phyloP scores from a whole-genome alignment of 2,888 invertebrate genomes.

The Peribatodes rhomboidaria region DNA sequence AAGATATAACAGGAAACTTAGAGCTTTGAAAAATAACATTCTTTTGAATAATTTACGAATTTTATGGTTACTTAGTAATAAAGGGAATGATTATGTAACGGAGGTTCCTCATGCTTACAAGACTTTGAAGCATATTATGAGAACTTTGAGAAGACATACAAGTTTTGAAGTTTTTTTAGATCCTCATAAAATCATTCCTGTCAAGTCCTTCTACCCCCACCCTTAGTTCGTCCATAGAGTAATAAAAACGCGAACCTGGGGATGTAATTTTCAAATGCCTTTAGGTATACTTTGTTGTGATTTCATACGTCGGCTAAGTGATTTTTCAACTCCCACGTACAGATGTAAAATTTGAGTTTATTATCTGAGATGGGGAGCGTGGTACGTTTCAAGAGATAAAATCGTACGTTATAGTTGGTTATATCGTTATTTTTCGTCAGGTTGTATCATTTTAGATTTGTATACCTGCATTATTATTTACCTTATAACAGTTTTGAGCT shows the following conservation, averaged over 20 bases:
- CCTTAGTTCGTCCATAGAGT: conserved; percentile 31
- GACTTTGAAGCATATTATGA: too few species aligned
- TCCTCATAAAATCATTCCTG: neutral
- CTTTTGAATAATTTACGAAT: too few species aligned
- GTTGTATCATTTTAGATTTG: conserved; percentile 1
- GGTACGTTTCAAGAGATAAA: conserved; percentile 9
- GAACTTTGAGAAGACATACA: too few species aligned
- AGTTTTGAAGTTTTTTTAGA: too few species aligned
- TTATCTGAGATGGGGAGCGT: conserved; percentile 12
- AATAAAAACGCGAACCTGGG: conserved; percentile 48
- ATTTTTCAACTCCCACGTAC: conserved; percentile 35
- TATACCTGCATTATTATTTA: too few species aligned
- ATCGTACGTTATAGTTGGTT: neutral
- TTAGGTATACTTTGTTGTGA: conserved; percentile 30
- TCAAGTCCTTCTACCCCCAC: neutral
- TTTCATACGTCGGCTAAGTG: conserved; percentile 34
- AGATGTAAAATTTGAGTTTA: conserved; percentile 30
- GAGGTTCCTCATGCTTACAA: too few species aligned
- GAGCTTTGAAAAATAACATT: too few species aligned
- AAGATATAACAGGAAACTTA: too few species aligned
- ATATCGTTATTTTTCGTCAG: conserved; percentile 8
- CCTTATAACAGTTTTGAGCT: too few species aligned
- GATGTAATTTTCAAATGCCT: conserved; percentile 34
- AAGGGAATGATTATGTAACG: too few species aligned
- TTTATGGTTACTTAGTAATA: too few species aligned